Base-by-base conservation (phyloP, 2,888 invertebrate species). In the Lasioglossum pauxillum region DNA sequence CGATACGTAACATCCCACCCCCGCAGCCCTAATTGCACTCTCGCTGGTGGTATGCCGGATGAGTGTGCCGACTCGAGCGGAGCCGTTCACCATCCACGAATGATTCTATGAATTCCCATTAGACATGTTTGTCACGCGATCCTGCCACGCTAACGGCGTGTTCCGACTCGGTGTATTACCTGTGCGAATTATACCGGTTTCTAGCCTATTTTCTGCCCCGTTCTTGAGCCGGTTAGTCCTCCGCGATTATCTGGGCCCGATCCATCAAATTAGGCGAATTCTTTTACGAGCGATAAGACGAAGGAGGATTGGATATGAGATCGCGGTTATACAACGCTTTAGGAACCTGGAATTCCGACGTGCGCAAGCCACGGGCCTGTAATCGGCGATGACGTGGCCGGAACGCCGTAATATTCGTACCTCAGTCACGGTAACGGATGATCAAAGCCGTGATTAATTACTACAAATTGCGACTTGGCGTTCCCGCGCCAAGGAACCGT, bases 101-200 rank as follows among this genome's bases (percentile, higher is more conserved):
- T 87, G 78, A 86, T 81, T 83, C 87, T 87, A 86, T 82, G 87
- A 84, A 87, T 87, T 78, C 84, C 75, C 81, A 75, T 87, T 80
- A 84, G 87, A 82, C 81, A 77, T 27, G 87, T 87, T 84, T 87
- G 87, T 87, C 87, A 87, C 87, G 87, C 87, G 87, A 87, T 87
- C 77, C 67, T 19, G 64, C 79, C 84, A 80, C 84, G 87, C 78
- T 86, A 86, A 67, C 86, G 77, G 31, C 75, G 74, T 64, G 87
- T 76, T 67, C 49, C 64, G 60, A 78, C 80, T 67, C 69, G 67
- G 75, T 67, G 67, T 71, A 87, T 86, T 79, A 84, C 73, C 78
- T 16, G 19, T 27, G 67, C 79, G 86, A 78, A 82, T 87, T 86
- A 82, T 60, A 80, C 78, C 44, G 78, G 71, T 67, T 46, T 35